Evolutionary conservation across 2,888 invertebrate genomes (phyloP).

Genomic region (Amphipyra berbera): DNA sequence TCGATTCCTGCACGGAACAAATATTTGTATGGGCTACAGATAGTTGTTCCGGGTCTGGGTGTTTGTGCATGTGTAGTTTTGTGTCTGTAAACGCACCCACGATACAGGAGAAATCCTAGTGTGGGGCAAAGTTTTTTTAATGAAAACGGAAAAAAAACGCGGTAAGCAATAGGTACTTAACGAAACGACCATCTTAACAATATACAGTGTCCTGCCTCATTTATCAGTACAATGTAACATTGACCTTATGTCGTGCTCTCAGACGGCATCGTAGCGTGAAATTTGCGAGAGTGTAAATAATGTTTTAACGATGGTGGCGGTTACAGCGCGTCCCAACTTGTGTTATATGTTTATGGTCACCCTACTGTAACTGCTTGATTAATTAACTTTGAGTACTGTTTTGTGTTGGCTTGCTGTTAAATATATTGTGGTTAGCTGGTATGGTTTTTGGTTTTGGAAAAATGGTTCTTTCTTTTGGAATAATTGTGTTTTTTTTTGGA

Average conservation of each 20-base stretch:
- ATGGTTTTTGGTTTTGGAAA: not conserved
- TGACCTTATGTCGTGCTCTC: slow-evolving; percentile 20
- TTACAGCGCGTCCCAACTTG: slow-evolving; percentile 50
- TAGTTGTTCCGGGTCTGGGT: too few species aligned
- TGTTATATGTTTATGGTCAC: slow-evolving; percentile 52
- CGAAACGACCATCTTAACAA: too few species aligned
- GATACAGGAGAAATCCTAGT: too few species aligned
- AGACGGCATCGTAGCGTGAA: slow-evolving; percentile 25
- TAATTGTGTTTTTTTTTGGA: not conserved
- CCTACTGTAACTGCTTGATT: slow-evolving; percentile 47
- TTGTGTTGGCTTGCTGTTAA: slow-evolving; percentile 34
- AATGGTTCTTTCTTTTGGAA: slow-evolving; percentile 8
- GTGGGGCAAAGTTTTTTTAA: too few species aligned
- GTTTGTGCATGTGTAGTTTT: too few species aligned
- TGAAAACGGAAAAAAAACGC: too few species aligned
- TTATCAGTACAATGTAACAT: slow-evolving; percentile 27
- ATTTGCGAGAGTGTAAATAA: slow-evolving; percentile 56
- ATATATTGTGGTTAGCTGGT: slow-evolving; percentile 29
- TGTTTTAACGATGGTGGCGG: slow-evolving; percentile 50
- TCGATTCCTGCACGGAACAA: too few species aligned
- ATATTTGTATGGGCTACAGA: too few species aligned
- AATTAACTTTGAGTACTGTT: slow-evolving; percentile 51
- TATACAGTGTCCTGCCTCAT: too few species aligned
- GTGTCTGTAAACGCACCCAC: too few species aligned
- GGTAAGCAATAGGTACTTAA: too few species aligned